phyloP scores from a whole-genome alignment of 2,113 vertebrate genomes.

The Acrocephalus kingi region DNA sequence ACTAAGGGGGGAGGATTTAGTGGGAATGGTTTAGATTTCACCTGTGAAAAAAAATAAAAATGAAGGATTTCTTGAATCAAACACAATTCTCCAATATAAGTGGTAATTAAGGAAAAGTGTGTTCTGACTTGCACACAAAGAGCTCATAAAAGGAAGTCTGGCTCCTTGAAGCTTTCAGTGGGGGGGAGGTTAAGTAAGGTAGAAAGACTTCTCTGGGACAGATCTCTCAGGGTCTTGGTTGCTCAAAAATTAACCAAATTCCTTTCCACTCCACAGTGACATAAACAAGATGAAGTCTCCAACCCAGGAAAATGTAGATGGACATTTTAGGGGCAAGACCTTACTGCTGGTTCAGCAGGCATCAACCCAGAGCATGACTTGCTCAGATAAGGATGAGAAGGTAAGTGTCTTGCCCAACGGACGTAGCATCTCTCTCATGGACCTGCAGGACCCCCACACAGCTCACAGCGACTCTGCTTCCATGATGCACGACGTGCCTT shows the following conservation, averaged over 20 bases:
- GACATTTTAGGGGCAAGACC: constrained; percentile 77
- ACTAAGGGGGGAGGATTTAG: not conserved
- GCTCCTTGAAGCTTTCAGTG: constrained; percentile 11
- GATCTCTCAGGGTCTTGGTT: not conserved
- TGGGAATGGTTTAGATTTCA: not conserved
- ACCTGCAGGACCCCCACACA: constrained; percentile 86
- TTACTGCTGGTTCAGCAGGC: constrained; percentile 81
- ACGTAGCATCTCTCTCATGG: constrained; percentile 92
- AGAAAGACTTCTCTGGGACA: not conserved
- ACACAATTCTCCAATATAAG: not conserved
- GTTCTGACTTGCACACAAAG: constrained; percentile 40
- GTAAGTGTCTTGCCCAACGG: constrained; percentile 82
- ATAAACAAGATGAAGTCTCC: constrained; percentile 82
- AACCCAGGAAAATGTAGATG: constrained; percentile 77
- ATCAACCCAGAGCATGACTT: constrained; percentile 81
- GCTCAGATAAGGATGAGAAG: constrained; percentile 84
- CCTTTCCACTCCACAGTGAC: constrained; percentile 75
- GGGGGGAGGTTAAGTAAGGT: constrained; percentile 16
- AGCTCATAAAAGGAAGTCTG: constrained; percentile 33
- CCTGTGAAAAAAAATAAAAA: not conserved
- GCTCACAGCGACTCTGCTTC: constrained; percentile 55
- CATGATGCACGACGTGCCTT: constrained; percentile 78
- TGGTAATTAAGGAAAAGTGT: constrained; percentile 29
- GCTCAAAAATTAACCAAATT: constrained; percentile 37
- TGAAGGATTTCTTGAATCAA: constrained; percentile 8